Conservation (phyloP, 2,797 vertebrate species). For the Gorsachius magnificus region DNA sequence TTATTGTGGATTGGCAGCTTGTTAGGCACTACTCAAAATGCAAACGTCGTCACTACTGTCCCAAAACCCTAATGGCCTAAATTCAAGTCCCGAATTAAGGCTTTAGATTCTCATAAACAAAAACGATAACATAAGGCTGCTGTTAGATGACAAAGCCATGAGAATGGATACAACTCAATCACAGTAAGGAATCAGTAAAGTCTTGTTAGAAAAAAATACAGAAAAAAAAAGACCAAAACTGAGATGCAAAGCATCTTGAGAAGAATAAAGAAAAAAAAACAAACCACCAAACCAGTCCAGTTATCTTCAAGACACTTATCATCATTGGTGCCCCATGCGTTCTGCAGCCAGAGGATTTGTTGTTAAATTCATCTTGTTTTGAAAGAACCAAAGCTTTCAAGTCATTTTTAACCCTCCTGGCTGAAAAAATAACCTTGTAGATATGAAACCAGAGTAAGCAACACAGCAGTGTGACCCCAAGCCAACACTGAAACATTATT, state of each 20-base stretch:
- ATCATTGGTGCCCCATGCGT: accelerated
- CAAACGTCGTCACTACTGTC: not conserved
- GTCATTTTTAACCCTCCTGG: not conserved
- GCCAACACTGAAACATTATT: not conserved
- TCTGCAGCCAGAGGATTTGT: not conserved
- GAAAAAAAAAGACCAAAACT: not conserved
- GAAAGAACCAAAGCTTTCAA: not conserved
- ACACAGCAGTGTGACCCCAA: not conserved
- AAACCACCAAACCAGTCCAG: no score
- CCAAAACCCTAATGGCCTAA: not conserved
- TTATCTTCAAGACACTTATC: not conserved
- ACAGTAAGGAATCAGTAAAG: not conserved
- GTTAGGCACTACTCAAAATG: not conserved
- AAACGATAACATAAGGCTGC: not conserved
- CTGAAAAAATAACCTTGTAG: not conserved
- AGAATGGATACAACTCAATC: not conserved
- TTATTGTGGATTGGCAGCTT: not conserved
- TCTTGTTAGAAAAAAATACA: not conserved
- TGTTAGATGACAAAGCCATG: not conserved
- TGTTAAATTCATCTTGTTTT: not conserved
- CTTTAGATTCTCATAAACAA: not conserved
- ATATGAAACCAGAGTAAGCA: not conserved
- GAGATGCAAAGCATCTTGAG: not conserved
- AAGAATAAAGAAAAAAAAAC: not conserved
- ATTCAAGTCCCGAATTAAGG: not conserved